Base-by-base conservation (phyloP, 1,140 invertebrate genomes). In the Trypoxylus dichotomus region DNA sequence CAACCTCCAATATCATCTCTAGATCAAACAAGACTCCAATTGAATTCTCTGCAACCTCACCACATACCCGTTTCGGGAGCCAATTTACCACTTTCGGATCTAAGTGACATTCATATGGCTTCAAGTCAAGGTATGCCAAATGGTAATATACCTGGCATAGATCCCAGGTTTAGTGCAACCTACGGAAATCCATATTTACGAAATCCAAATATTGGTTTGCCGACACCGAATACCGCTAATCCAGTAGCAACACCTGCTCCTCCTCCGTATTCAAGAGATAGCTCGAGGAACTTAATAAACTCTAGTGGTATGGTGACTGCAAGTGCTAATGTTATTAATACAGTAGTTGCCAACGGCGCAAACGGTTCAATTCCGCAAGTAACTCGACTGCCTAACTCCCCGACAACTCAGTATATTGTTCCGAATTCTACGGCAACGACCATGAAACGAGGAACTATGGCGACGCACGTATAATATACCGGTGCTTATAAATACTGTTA, bases 161-260 rank as follows among this genome's bases (percentile, higher is more conserved):
- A 97, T 83, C 94, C 95, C 10, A 88, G 94, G 77, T 97, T 94
- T 83, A 94, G 94, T 24, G 95, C 95, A 25, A 93, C 93, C 5
- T 97, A 96, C 84, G 95, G 95, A 73, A 96, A 96, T 87, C 95
- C 95, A 0, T 96, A 96, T 85, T 88, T 96, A 78, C 89, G 94
- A 84, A 91, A 88, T 63, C 87, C 89, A 77, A 88, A 83, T 75
- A 87, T 87, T 76, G 84, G 85, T 76, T 81, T 85, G 79, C 86
- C 86, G 75, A 86, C 86, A 77, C 85, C 83, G 7, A 92, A 92
- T 82, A 92, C 93, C 25, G 92, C 93, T 2, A 93, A 93, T 86
- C 93, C 93, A 2, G 91, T 92, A 43, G 91, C 93, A 1, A 94
- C 93, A 41, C 93, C 93, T 21, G 93, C 94, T 71, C 93, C 93